Evolutionary conservation across 2,113 vertebrate genomes (phyloP).

Genomic region (Siniperca knerii): DNA sequence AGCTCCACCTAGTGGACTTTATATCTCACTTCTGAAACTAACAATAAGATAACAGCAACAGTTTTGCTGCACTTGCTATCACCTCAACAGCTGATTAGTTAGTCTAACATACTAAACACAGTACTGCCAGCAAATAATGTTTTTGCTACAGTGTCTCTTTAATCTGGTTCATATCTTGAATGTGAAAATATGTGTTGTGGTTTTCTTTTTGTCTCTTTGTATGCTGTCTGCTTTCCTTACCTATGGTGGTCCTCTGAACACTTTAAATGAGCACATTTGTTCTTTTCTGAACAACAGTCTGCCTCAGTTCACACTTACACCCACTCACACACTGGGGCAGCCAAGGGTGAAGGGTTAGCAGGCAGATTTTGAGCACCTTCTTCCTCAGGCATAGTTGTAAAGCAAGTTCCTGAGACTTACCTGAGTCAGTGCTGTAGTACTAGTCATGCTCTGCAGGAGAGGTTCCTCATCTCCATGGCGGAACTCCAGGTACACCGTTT

Average conservation of each 20-base stretch:
- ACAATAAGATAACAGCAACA: not conserved
- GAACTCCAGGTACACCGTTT: slow-evolving; percentile 91
- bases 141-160: not conserved
- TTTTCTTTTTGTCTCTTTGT: not conserved
- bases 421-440: slow-evolving; percentile 89
- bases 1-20: slow-evolving; percentile 48
- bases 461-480: slow-evolving; percentile 87
- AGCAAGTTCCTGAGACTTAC: slow-evolving; percentile 71
- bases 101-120: not conserved
- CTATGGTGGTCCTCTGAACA: not conserved
- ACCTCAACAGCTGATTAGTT: not conserved
- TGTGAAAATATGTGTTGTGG: not conserved
- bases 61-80: not conserved
- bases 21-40: not conserved
- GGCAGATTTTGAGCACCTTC: not conserved
- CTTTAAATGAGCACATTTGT: not conserved
- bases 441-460: slow-evolving; percentile 85
- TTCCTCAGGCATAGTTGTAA: not conserved
- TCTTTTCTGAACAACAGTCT: not conserved
- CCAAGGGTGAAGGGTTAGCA: not conserved
- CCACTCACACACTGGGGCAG: not conserved
- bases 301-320: not conserved
- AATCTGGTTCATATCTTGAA: not conserved
- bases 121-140: not conserved
- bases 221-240: not conserved